Evolutionary conservation across 2,888 invertebrate genomes (phyloP).

Genomic region (Kryphioiulus occultus): DNA sequence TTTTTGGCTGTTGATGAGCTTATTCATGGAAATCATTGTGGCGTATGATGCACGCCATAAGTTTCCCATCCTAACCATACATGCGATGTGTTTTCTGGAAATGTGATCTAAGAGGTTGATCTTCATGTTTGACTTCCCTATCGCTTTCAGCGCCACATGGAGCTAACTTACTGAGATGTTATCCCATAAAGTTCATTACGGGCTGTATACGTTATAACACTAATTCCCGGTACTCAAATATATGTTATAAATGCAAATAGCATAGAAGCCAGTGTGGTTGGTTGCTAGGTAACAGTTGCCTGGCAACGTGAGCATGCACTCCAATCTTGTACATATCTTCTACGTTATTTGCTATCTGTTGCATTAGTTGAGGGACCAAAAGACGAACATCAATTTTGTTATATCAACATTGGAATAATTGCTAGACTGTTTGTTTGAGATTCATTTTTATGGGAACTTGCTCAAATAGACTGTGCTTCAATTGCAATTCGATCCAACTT

Average conservation of each 20-base stretch:
- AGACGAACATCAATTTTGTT: constrained; percentile 35
- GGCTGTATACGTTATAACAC: not conserved
- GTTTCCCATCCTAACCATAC: not conserved
- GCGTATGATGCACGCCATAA: not conserved
- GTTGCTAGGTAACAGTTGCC: not conserved
- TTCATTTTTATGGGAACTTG: constrained; percentile 2
- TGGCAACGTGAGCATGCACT: not conserved
- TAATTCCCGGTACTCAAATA: constrained; percentile 7
- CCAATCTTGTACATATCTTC: not conserved
- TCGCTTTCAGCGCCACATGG: constrained; percentile 20
- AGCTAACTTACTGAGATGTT: not conserved
- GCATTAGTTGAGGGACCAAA: constrained; percentile 35
- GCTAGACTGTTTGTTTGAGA: constrained; percentile 35
- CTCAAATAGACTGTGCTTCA: constrained; percentile 33
- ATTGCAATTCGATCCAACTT: constrained; percentile 17
- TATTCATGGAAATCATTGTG: not conserved
- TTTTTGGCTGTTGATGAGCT: not conserved
- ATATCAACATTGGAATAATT: constrained; percentile 31
- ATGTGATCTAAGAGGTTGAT: constrained; percentile 2
- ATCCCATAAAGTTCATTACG: constrained; percentile 27
- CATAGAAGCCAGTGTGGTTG: not conserved
- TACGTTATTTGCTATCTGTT: constrained; percentile 19
- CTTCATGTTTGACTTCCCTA: constrained; percentile 12
- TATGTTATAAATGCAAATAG: constrained; percentile 15
- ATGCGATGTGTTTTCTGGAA: not conserved